Evolutionary conservation across 2,888 invertebrate genomes (phyloP).

Genomic region (Operophtera brumata): DNA sequence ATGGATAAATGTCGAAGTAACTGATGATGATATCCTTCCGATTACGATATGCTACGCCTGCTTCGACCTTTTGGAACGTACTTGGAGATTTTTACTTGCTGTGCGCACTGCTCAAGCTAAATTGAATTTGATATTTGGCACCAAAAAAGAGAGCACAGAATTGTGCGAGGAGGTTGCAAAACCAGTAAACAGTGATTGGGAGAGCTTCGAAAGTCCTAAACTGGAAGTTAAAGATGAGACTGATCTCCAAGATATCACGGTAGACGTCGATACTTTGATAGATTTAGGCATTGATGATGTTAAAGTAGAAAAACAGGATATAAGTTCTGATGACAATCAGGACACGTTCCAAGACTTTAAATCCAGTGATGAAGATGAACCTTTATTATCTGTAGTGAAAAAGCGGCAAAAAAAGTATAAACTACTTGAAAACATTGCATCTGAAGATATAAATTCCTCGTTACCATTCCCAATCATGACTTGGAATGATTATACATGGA

Average conservation of each 20-base stretch:
- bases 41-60: conserved; percentile 70
- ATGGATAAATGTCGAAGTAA: conserved; percentile 70
- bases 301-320: conserved; percentile 46
- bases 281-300: conserved; percentile 36
- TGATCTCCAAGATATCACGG: conserved; percentile 37
- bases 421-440: conserved; percentile 21
- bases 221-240: conserved; percentile 50
- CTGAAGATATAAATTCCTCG: conserved; percentile 28
- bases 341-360: conserved; percentile 45
- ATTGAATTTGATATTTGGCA: conserved; percentile 47
- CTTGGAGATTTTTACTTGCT: conserved; percentile 65
- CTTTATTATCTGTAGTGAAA: conserved; percentile 47
- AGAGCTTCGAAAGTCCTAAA: conserved; percentile 55
- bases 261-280: conserved; percentile 44
- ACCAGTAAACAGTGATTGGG: conserved; percentile 64
- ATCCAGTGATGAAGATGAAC: conserved; percentile 61
- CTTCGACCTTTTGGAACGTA: conserved; percentile 68
- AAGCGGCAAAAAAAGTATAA: conserved; percentile 46
- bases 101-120: conserved; percentile 64
- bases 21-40: conserved; percentile 51
- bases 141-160: conserved; percentile 33
- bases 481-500: conserved; percentile 67
- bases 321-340: conserved; percentile 39
- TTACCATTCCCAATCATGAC: conserved; percentile 38
- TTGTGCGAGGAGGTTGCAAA: conserved; percentile 41